Base-by-base conservation (phyloP, 2,113 vertebrate genomes). In the Apteryx owenii region DNA sequence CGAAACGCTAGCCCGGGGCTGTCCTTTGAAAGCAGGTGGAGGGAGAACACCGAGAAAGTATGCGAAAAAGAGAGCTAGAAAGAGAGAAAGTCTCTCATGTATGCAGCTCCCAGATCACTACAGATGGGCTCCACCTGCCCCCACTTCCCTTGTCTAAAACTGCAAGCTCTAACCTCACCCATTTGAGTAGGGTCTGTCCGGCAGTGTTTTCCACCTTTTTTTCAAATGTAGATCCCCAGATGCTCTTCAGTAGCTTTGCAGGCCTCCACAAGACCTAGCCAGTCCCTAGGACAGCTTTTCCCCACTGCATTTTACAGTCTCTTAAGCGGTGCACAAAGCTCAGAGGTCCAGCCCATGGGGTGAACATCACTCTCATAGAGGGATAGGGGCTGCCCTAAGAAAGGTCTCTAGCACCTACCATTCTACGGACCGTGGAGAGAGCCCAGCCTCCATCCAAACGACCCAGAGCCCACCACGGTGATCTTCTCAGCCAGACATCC, bases 111-210 rank as follows among this genome's bases (percentile, higher is more conserved):
- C 1, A 1, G n/a, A 12, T 62, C 8, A 9, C 40, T 73, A 40
- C 54, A 88, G 54, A 78, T 42, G 50, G 29, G 25, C 5, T 83
- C 72, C 68, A 68, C 38, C 65, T 89, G 80, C 36, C 40, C 9
- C 17, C 0, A 0, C 5, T 84, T 38, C 36, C 54, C 40, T 0
- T 0, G 5, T 26, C 78, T 48, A 42, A 79, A 71, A 76, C n/a
- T 1, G 2, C 42, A 90, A 40, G 10, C 54, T 70, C 29, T 10
- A 58, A 40, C 65, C 21, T 85, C 64, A 73, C 40, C 6, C 62
- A 48, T 62, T 5, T 1, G 1, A 51, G 48, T 6, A 40, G 64
- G 25, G 15, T 33, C 53, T 56, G 48, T 15, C 58, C 85, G 69
- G 33, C 36, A 76, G 71, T 48, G 42, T 5, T 50, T 93, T 78